Evolutionary conservation across 2,888 invertebrate genomes (phyloP), one percentile per base, ranked within the genome.

Genomic region (Calliscelio sp.): DNA sequence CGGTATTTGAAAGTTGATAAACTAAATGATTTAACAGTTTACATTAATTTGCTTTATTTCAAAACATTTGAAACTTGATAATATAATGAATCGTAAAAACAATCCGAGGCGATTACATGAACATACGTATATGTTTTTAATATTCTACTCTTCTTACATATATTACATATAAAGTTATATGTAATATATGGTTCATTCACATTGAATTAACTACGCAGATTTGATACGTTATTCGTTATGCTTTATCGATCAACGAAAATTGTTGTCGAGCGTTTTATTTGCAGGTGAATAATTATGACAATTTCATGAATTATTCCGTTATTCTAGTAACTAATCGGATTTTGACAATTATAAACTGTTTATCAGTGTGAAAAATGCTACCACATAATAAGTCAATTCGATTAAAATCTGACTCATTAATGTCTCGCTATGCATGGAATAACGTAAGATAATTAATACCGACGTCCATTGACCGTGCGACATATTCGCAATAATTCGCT

Each of bases 381-480:
- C 41, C 35, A 75, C 61, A 55, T 66, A 74, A 65, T 71, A 82
- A 71, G 71, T 77, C 61, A 66, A 82, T 82, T 82, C 44, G 77
- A 77, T 71, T 77, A 63, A 68, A 78, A 65, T 71, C 20, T 59
- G 57, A 73, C 82, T 73, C 66, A 59, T 77, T 77, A 82, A 73
- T 70, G 66, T 73, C 49, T 55, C 70, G 20, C 55, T 71, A 57
- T 38, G 49, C 28, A 28, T 61, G 77, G 41, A 75, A 82, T 71
- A 82, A 71, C 57, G 70, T 71, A 70, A 82, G 71, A 65, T 82
- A 82, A 82, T 82, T 82, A 77, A 41, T 57, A 53, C 71, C 46
- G 77, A 82, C 77, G 24, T 71, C 24, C 77, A 82, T 55, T 59
- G 65, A 70, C 65, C 63, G 41, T 65, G 55, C 51, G 49, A 77